A percentile compares a stretch with the other conserved stretches of the same genome.
These are phyloP conservation scores for Lepus americanus DNA, from an alignment of 2,113 vertebrate species.

Conservation along the genomic window DNA sequence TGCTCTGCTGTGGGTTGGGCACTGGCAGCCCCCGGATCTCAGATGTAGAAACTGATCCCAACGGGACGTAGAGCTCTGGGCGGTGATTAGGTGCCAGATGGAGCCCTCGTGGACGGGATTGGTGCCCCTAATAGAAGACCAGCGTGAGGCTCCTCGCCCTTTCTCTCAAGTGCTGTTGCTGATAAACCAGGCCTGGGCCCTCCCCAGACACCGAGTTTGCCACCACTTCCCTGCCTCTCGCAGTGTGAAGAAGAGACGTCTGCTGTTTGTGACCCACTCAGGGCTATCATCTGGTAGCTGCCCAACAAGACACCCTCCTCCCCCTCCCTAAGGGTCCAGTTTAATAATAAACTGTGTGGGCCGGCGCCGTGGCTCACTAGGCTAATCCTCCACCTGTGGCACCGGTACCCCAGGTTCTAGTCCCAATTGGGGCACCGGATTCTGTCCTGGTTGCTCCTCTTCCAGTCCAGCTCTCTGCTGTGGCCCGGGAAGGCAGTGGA, in stretches of 20 bases:
- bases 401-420: no score
- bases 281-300: no score
- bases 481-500: no score
- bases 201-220: no score
- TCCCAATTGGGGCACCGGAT: no score
- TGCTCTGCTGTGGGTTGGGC: neutral
- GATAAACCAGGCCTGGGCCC: neutral
- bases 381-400: no score
- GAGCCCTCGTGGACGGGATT: neutral
- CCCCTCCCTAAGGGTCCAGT: neutral
- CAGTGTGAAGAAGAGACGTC: neutral
- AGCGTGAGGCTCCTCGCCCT: neutral
- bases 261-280: neutral
- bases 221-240: neutral
- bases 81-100: no score
- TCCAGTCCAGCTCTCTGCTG: no score
- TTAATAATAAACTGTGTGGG: neutral
- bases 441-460: no score
- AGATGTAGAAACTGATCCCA: neutral
- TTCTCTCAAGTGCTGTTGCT: neutral
- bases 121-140: accelerated
- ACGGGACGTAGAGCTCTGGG: neutral
- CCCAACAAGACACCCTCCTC: neutral
- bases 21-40: neutral
- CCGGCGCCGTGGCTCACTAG: no score